These are phyloP conservation scores for Triops cancriformis DNA, from an alignment of 1,140 invertebrate genomes.

Conservation along the genomic window DNA sequence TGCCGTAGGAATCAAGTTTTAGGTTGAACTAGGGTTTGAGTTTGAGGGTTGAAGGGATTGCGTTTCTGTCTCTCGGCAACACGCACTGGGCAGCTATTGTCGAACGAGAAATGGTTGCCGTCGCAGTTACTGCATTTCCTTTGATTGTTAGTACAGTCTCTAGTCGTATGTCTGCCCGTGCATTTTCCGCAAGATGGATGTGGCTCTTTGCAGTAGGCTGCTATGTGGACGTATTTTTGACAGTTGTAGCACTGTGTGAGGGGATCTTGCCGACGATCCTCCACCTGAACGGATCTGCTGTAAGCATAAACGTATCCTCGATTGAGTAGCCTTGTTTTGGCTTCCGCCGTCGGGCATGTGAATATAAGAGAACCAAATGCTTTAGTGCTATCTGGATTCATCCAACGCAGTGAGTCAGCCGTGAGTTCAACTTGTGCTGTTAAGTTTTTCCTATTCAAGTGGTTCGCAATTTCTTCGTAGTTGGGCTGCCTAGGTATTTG, in stretches of 20 bases:
- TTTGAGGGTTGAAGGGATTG: too few species aligned
- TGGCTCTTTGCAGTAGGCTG: not conserved
- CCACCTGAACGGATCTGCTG: not conserved
- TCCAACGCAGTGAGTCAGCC: not conserved
- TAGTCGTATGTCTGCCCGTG: not conserved
- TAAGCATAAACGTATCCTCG: not conserved
- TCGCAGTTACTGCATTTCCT: not conserved
- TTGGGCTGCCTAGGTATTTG: not conserved
- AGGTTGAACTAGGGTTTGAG: too few species aligned
- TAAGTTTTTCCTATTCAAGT: not conserved
- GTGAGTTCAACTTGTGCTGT: not conserved
- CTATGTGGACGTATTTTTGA: constrained; percentile 14
- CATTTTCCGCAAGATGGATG: constrained; percentile 11
- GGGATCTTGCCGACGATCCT: not conserved
- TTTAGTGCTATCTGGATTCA: not conserved
- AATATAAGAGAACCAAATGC: not conserved
- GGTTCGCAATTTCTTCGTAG: not conserved
- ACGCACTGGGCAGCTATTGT: not conserved
- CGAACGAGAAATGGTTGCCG: not conserved
- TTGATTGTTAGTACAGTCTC: not conserved
- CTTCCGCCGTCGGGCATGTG: not conserved
- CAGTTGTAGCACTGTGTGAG: constrained; percentile 15
- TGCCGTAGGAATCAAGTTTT: not conserved
- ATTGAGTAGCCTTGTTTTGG: constrained; percentile 15
- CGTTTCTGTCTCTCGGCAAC: not conserved